phyloP scores from a whole-genome alignment of 2,888 invertebrate species.

The Pollenia amentaria region DNA sequence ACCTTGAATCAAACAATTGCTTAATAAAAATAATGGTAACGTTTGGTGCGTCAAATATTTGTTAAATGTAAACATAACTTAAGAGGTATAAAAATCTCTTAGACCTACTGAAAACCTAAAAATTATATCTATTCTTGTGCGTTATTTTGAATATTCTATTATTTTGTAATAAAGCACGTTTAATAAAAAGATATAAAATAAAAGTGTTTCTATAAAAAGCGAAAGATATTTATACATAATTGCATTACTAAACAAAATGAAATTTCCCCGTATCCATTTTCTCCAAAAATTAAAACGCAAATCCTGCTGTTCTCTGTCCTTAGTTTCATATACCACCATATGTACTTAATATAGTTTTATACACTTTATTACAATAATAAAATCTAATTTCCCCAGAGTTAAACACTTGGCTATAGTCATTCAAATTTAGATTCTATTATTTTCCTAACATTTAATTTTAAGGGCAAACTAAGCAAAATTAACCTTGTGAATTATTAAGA shows the following conservation, averaged over 20 bases:
- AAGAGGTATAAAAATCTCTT: too few relatives aligned
- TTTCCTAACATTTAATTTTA: conserved; percentile 8
- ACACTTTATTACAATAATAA: conserved; percentile 48
- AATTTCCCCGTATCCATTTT: background rate
- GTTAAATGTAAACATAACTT: too few relatives aligned
- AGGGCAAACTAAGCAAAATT: background rate
- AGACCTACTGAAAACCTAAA: too few relatives aligned
- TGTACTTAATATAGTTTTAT: conserved; percentile 12
- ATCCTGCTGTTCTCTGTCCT: background rate
- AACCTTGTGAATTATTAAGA: conserved; percentile 59
- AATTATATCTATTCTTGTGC: too few relatives aligned
- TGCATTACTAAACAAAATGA: background rate
- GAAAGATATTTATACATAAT: too few relatives aligned
- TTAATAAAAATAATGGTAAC: too few relatives aligned
- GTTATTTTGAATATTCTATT: too few relatives aligned
- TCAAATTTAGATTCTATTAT: conserved; percentile 55
- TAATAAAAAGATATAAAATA: too few relatives aligned
- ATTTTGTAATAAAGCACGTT: too few relatives aligned
- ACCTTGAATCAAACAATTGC: too few relatives aligned
- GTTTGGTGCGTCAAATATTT: too few relatives aligned
- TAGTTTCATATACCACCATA: background rate
- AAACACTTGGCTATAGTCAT: conserved; percentile 13
- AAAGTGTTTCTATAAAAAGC: too few relatives aligned
- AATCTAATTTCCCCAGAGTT: conserved; percentile 69
- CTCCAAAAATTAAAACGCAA: background rate